Evolutionary conservation across 2,888 invertebrate genomes (phyloP).

Genomic region (Bimastos eiseni): DNA sequence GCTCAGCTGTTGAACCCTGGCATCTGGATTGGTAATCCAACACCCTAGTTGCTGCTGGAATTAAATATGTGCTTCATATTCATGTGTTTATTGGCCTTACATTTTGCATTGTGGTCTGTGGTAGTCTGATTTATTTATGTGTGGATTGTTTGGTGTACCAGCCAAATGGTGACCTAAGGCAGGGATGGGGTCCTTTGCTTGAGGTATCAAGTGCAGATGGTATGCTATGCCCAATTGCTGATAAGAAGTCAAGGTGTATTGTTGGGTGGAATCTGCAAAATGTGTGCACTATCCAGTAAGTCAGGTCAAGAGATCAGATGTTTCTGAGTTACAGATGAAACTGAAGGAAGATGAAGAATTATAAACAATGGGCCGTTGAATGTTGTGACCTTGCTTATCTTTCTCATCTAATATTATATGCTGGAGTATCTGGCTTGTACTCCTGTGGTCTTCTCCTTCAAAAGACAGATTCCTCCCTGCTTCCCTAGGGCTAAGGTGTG

Average conservation of each 20-base stretch:
- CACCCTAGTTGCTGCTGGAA: neutral
- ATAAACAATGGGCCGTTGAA: neutral
- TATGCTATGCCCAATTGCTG: neutral
- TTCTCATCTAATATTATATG: neutral
- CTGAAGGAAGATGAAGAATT: neutral
- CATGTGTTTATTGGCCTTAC: neutral
- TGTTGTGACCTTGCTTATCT: neutral
- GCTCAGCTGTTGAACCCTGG: neutral
- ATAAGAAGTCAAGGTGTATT: slow-evolving; percentile 13
- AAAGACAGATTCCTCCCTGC: neutral
- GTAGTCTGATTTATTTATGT: neutral
- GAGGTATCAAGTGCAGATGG: neutral
- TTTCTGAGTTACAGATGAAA: neutral
- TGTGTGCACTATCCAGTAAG: too few species aligned
- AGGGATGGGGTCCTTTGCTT: too few species aligned
- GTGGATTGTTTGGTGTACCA: neutral
- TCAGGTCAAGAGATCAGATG: neutral
- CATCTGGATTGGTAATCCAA: neutral
- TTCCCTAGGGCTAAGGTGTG: slow-evolving; percentile 1
- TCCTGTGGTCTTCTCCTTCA: neutral
- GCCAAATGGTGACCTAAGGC: neutral
- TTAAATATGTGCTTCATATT: neutral
- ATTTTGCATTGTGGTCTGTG: neutral
- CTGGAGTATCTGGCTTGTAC: neutral
- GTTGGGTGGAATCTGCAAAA: neutral